Evolutionary conservation across 2,888 invertebrate species (phyloP).

Genomic region (Boloria selene): DNA sequence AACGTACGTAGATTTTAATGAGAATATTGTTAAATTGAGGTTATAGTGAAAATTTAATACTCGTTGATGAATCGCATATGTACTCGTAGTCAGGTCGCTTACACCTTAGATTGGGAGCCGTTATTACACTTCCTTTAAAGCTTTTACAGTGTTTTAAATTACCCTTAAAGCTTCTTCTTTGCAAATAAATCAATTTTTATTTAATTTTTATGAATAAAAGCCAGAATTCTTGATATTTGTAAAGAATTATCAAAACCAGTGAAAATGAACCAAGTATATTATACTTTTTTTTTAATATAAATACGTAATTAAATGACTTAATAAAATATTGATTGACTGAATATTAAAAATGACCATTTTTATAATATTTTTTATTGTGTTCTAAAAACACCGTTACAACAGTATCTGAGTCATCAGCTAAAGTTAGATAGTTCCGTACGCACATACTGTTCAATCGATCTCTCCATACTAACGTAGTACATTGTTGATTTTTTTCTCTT

Average conservation of each 20-base stretch:
- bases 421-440: conserved; percentile 49
- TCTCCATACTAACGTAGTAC: conserved; percentile 16
- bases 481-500: conserved; percentile 4
- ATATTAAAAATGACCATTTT: too few relatives aligned
- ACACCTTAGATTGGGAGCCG: conserved; percentile 31
- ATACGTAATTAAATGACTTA: too few relatives aligned
- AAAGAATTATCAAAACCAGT: neutral
- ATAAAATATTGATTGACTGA: too few relatives aligned
- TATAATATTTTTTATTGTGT: too few relatives aligned
- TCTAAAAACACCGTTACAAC: too few relatives aligned
- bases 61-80: conserved; percentile 69
- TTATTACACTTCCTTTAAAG: conserved; percentile 19
- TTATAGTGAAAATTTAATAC: conserved; percentile 79
- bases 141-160: conserved; percentile 21
- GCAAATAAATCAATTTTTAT: neutral
- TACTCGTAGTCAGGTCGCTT: conserved; percentile 49
- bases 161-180: neutral
- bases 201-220: neutral
- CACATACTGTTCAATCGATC: conserved; percentile 49
- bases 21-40: conserved; percentile 73
- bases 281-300: too few relatives aligned
- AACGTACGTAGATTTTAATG: conserved; percentile 68
- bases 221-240: neutral
- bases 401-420: neutral
- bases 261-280: too few relatives aligned